Conservation (phyloP, 1,140 invertebrate species). For the Tetragnatha versicolor region DNA sequence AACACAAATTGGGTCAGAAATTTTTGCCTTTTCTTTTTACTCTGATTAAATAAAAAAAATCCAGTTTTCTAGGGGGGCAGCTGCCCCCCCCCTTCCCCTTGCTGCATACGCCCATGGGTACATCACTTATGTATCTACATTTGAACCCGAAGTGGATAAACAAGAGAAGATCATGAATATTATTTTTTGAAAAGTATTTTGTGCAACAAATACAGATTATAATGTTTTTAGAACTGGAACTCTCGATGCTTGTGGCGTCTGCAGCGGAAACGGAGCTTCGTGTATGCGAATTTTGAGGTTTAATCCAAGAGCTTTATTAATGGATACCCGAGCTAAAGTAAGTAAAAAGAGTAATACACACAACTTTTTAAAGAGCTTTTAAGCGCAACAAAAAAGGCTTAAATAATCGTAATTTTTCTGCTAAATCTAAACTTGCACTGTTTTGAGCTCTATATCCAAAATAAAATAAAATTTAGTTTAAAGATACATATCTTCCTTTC, state of each 20-base stretch:
- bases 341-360: neutral
- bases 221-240: slow-evolving; percentile 15
- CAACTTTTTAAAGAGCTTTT: neutral
- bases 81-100: no score
- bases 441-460: neutral
- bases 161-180: no score
- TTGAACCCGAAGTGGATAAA: no score
- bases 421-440: neutral
- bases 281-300: slow-evolving; percentile 47
- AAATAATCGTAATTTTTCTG: neutral
- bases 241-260: slow-evolving; percentile 48
- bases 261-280: slow-evolving; percentile 47
- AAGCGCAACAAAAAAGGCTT: neutral
- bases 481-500: neutral
- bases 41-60: no score
- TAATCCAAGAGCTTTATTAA: slow-evolving; percentile 26
- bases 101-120: no score
- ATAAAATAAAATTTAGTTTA: neutral
- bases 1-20: no score
- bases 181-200: no score
- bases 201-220: no score
- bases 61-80: no score
- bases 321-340: slow-evolving; percentile 34
- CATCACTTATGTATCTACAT: no score
- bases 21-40: no score